Conservation (phyloP, 2,888 invertebrate genomes). For the Nomada fabriciana region DNA sequence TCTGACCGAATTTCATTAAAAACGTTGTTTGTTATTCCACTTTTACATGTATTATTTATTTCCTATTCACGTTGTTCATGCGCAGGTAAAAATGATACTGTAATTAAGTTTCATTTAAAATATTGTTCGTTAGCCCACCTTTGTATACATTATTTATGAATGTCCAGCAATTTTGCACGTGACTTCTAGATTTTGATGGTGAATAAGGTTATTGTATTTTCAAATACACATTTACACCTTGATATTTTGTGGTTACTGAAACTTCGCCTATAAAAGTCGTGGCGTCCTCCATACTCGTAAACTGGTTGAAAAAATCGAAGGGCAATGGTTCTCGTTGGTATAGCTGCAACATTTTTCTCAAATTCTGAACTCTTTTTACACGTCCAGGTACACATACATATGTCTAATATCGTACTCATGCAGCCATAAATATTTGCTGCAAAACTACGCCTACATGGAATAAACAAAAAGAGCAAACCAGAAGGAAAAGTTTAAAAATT, state of each 20-base stretch:
- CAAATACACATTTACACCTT: background rate
- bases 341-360: background rate
- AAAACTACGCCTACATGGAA: too few species aligned
- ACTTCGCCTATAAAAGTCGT: background rate
- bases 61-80: too few species aligned
- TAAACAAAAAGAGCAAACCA: too few species aligned
- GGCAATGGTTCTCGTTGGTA: background rate
- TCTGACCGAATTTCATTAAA: too few species aligned
- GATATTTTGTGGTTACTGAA: background rate
- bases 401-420: background rate
- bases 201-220: slow-evolving; percentile 18
- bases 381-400: too few species aligned
- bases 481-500: too few species aligned
- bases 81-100: too few species aligned
- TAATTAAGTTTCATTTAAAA: too few species aligned
- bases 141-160: background rate
- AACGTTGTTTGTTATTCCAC: too few species aligned
- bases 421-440: background rate
- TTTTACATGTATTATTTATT: too few species aligned
- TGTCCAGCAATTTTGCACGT: slow-evolving; percentile 18
- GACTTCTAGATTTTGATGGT: slow-evolving; percentile 13
- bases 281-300: background rate
- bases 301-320: background rate
- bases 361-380: background rate
- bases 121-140: too few species aligned